Evolutionary conservation across 2,888 invertebrate genomes (phyloP).

Genomic region (Tribolium freemani): DNA sequence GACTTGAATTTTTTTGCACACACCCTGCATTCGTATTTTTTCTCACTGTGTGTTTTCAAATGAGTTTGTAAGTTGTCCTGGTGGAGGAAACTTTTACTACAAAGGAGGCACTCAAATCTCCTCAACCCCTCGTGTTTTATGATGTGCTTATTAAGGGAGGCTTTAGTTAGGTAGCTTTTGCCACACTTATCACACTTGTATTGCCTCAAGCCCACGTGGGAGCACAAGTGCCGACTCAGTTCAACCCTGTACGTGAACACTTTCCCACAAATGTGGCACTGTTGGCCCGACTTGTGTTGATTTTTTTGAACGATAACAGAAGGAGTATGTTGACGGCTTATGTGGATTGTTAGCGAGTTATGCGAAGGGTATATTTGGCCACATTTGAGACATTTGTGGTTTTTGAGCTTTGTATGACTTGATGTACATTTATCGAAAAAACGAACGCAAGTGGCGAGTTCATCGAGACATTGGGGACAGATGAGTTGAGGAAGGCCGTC

Average conservation of each 20-base stretch:
- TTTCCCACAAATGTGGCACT: constrained; percentile 53
- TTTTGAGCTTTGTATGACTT: background rate
- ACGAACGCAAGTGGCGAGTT: background rate
- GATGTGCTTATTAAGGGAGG: constrained; percentile 49
- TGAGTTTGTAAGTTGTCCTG: constrained; percentile 52
- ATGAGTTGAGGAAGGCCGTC: background rate
- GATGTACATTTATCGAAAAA: background rate
- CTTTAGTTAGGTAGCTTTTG: constrained; percentile 46
- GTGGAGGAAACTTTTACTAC: constrained; percentile 51
- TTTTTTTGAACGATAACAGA: background rate
- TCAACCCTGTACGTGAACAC: constrained; percentile 47
- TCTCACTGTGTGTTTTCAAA: constrained; percentile 49
- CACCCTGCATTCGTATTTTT: constrained; percentile 46
- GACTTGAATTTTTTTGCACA: constrained; percentile 52
- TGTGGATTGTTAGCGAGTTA: constrained; percentile 11
- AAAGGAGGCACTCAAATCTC: constrained; percentile 50
- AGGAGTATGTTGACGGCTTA: background rate
- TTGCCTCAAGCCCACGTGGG: constrained; percentile 47
- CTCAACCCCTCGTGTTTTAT: constrained; percentile 45
- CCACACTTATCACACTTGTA: constrained; percentile 50
- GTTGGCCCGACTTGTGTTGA: constrained; percentile 40
- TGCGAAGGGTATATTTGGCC: background rate
- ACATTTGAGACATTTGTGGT: background rate
- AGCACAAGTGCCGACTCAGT: constrained; percentile 46
- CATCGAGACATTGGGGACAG: background rate